Base-by-base conservation (phyloP, 2,888 invertebrate genomes). In the Lacanobia wlatinum region DNA sequence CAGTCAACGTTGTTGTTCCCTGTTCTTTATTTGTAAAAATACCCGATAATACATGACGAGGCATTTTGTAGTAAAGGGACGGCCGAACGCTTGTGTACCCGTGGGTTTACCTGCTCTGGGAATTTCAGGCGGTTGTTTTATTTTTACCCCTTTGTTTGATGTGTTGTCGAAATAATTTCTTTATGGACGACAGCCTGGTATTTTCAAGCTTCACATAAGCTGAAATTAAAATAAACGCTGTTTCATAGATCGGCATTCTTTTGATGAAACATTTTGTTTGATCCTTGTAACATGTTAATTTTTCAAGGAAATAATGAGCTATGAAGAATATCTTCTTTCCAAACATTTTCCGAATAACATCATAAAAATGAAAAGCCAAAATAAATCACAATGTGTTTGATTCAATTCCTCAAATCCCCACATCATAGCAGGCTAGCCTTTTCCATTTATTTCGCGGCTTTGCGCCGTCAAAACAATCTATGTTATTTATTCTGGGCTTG, bases 31-130 rank as follows among this genome's bases (percentile, higher is more conserved):
- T 63, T 64, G 34, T 62, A 52, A 55, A 70, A 70, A 62, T 76
- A 66, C 64, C 78, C 76, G 69, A 84, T 85, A 85, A 85, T 87
- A 89, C 84, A 71, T 81, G 64, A 75, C 68, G 76, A 50, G 16
- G 23, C 28, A 67, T 73, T 76, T 55, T 78, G 72, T 82, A 83
- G 59, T 28, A 34, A 73, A 84, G 14, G 43, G 43, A 43, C 14
- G 6, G 55, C 73, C 61, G n/a, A n/a, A 50, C 55, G 64, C 60
- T 52, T 52, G 43, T 69, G 48, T 75, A 58, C 62, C 60, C 34
- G 21, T 43, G 34, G 52, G 66, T 55, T 75, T 66, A 72, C 62
- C 75, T 67, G 60, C 65, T 58, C 34, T 34, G 18, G 46, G 69
- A 76, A 81, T 80, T 84, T 71, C 60, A 73, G 66, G 14, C 28